Base-by-base conservation (phyloP, 2,113 vertebrate species). In the Silurus asotus region DNA sequence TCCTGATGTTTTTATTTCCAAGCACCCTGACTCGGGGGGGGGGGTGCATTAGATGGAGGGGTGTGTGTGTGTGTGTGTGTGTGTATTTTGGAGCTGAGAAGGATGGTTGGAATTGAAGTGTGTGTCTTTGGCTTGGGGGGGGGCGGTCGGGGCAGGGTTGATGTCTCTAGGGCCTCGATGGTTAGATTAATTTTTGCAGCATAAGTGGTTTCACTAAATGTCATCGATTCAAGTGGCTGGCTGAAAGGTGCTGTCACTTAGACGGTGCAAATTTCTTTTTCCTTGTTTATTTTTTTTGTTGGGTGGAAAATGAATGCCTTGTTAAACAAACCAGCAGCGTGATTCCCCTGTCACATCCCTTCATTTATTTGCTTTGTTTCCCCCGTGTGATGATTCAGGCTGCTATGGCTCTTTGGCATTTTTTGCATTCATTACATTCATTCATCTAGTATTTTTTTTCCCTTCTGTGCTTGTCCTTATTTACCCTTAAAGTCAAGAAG, bases 1-100 rank as follows among this genome's bases (percentile, higher is more conserved):
- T 91, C 91, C 91, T 94, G 93, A 94, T 94, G 93, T 94, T 94
- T 95, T 94, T 94, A 94, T 94, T 94, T 93, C 92, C 92, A 69
- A 80, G 92, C 91, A 91, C 90, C 90, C 90, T 92, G 92, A 88
- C 92, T 90, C 89, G 88, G 92, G 92, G 92, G 93, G 91, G 92
- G 94, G n/a, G n/a, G n/a, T n/a, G 93, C 89, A 90, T 83, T 80
- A 6, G 90, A 86, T 90, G 90, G 91, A 19, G 65, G 28, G 4
- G 87, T 69, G 75, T 88, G 90, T 88, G 64, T 75, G 84, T 65
- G 85, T 56, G 84, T 58, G 67, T 82, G 61, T 37, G 37, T 37
- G 37, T 20, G 5, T n/a, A n/a, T 81, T 90, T 88, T 91, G 89
- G 91, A 37, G 65, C 87, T 85, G 59, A 81, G 88, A 89, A 88